phyloP scores from a whole-genome alignment of 2,113 vertebrate genomes.

The Labrus mixtus region DNA sequence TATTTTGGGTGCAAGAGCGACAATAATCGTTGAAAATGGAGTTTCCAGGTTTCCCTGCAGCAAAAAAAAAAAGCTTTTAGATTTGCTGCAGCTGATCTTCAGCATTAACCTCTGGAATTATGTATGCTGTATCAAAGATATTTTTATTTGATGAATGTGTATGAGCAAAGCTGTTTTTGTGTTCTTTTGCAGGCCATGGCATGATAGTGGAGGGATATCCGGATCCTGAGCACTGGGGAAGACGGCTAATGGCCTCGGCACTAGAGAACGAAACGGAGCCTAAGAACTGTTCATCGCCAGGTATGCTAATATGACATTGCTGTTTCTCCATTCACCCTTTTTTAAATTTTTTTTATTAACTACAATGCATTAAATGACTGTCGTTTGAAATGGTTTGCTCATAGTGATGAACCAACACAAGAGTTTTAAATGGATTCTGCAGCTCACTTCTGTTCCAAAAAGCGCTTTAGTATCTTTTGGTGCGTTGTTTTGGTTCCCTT shows the following conservation, averaged over 20 bases:
- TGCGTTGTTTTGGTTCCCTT: not conserved
- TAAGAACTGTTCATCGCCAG: constrained; percentile 95
- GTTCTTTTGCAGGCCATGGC: constrained; percentile 84
- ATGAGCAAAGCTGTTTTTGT: constrained; percentile 9
- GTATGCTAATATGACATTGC: constrained; percentile 67
- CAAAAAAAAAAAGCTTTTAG: not conserved
- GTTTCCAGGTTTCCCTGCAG: not conserved
- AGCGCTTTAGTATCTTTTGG: not conserved
- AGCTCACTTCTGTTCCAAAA: not conserved
- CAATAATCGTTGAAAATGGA: constrained; percentile 44
- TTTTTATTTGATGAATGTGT: not conserved
- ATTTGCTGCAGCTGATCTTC: not conserved
- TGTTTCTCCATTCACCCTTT: not conserved
- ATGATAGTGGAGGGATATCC: constrained; percentile 76
- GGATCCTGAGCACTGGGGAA: constrained; percentile 85
- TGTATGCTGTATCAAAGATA: not conserved
- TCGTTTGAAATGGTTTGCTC: not conserved
- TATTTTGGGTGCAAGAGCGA: constrained; percentile 23
- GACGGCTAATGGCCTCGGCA: constrained; percentile 88
- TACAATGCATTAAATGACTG: not conserved
- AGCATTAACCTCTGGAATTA: not conserved
- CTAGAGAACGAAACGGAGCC: constrained; percentile 83
- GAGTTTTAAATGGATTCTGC: no score
- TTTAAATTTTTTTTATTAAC: no score
- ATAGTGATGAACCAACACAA: not conserved